Conservation (phyloP, 2,888 invertebrate species). For the Rugalucina vietnamica region DNA sequence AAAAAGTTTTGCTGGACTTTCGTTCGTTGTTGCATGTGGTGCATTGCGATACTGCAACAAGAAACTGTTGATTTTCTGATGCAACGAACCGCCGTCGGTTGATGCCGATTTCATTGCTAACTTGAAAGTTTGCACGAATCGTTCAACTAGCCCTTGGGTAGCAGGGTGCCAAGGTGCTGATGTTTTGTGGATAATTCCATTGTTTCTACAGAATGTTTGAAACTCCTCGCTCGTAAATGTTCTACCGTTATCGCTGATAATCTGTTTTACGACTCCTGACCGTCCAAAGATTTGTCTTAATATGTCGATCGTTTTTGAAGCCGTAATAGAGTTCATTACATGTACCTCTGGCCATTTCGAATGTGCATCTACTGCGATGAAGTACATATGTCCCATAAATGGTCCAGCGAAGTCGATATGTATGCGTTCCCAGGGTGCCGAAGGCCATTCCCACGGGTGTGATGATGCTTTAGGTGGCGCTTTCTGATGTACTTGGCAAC, state of each 20-base stretch:
- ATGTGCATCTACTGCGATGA: slow-evolving; percentile 72
- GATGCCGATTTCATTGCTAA: slow-evolving; percentile 34
- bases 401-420: slow-evolving; percentile 71
- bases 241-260: slow-evolving; percentile 44
- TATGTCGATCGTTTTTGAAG: slow-evolving; percentile 34
- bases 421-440: slow-evolving; percentile 62
- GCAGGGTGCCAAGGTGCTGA: slow-evolving; percentile 50
- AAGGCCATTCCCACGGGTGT: slow-evolving; percentile 72
- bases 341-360: slow-evolving; percentile 83
- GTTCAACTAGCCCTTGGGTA: slow-evolving; percentile 58
- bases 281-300: slow-evolving; percentile 31
- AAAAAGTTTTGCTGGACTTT: slow-evolving; percentile 54
- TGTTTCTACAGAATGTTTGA: slow-evolving; percentile 39
- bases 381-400: slow-evolving; percentile 71
- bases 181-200: slow-evolving; percentile 53
- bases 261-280: neutral
- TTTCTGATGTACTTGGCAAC: slow-evolving; percentile 46
- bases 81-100: slow-evolving; percentile 22
- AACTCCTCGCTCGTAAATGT: slow-evolving; percentile 50
- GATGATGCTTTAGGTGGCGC: slow-evolving; percentile 57
- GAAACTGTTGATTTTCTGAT: slow-evolving; percentile 37
- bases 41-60: slow-evolving; percentile 38
- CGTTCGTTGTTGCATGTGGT: slow-evolving; percentile 37
- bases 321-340: slow-evolving; percentile 44
- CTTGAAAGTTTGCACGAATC: slow-evolving; percentile 61